Conservation (phyloP, 2,113 vertebrate genomes). For the Microtus montanus region DNA sequence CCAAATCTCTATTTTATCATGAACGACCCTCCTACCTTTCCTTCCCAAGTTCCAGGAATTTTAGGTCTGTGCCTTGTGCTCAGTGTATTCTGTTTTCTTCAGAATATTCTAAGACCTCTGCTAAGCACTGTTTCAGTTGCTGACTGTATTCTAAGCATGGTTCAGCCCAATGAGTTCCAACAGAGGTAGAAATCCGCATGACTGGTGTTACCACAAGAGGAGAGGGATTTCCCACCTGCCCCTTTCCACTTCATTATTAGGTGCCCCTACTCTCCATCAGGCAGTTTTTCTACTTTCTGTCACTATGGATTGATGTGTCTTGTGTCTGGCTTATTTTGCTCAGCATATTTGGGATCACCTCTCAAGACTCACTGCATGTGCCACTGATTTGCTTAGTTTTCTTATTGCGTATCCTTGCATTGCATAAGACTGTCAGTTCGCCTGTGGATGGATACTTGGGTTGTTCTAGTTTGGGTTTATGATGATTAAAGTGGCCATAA, state of each 20-base stretch:
- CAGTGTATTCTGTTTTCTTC: neutral
- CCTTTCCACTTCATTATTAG: neutral
- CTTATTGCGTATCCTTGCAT: neutral
- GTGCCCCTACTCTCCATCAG: neutral
- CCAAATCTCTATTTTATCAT: neutral
- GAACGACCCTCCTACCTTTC: neutral
- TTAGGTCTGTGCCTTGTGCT: no score
- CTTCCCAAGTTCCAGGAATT: neutral
- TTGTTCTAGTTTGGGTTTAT: neutral
- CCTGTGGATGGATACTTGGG: neutral
- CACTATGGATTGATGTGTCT: neutral
- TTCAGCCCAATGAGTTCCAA: neutral
- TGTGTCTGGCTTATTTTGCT: neutral
- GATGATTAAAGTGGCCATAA: neutral
- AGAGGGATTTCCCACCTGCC: neutral
- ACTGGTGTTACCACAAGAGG: neutral
- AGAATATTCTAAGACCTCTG: neutral
- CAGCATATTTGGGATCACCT: neutral
- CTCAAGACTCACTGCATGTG: neutral
- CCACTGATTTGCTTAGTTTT: neutral
- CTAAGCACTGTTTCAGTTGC: neutral
- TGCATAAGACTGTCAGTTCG: neutral
- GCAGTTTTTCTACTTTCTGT: neutral
- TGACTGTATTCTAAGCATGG: neutral
- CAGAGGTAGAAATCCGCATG: neutral